phyloP scores from a whole-genome alignment of 2,113 vertebrate genomes.

The Loxodonta africana region DNA sequence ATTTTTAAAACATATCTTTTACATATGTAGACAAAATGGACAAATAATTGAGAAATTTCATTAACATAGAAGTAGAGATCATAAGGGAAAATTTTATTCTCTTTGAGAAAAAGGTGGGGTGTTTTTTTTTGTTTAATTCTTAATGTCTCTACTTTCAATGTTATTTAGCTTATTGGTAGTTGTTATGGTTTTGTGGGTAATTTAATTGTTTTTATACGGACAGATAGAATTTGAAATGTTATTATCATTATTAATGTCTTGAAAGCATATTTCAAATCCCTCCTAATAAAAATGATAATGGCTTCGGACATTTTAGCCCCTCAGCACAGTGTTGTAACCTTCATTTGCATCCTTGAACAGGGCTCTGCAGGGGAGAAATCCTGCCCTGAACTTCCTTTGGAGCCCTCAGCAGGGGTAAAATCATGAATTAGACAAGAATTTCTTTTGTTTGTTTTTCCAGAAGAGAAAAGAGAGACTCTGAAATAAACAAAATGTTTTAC shows the following conservation, averaged over 20 bases:
- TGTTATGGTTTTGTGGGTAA: neutral
- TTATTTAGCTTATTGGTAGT: neutral
- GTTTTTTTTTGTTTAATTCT: neutral
- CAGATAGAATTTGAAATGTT: neutral
- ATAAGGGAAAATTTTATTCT: neutral
- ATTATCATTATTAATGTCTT: neutral
- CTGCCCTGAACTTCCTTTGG: neutral
- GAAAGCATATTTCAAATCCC: neutral
- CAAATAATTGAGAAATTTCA: neutral
- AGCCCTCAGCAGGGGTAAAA: constrained; percentile 13
- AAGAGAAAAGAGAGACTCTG: constrained; percentile 52
- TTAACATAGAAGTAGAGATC: neutral
- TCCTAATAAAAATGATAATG: neutral
- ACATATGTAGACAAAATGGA: neutral
- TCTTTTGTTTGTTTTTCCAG: constrained; percentile 67
- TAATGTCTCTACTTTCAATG: neutral
- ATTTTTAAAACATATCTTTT: constrained; percentile 53
- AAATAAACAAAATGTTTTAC: constrained; percentile 46
- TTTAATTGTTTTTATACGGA: constrained; percentile 34
- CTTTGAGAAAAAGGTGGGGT: neutral
- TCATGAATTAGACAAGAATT: constrained; percentile 63
- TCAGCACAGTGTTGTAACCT: neutral
- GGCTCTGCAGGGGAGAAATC: neutral
- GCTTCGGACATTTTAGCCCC: neutral
- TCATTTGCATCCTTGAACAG: neutral